Evolutionary conservation across 2,888 invertebrate species (phyloP).

Genomic region (Isotomurus palustris): DNA sequence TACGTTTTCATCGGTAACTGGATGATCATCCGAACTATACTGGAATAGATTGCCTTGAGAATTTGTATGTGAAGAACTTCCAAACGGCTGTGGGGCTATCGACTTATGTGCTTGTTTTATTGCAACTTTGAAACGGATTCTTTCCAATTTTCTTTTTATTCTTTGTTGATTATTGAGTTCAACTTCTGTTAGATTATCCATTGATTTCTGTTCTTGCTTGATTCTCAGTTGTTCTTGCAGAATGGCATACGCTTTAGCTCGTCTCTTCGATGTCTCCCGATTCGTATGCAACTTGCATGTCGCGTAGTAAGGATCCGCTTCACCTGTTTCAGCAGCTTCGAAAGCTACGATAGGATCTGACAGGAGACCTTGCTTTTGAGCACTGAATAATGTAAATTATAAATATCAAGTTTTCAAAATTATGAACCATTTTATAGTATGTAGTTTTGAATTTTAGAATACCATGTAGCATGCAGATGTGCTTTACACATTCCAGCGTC

Average conservation of each 20-base stretch:
- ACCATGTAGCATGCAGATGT: slow-evolving; percentile 97
- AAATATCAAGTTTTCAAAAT: slow-evolving; percentile 44
- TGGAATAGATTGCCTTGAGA: no score
- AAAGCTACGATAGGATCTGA: slow-evolving; percentile 64
- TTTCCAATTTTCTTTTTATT: slow-evolving; percentile 73
- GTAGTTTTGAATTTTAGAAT: slow-evolving; percentile 38
- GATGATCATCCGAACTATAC: no score
- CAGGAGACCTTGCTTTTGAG: slow-evolving; percentile 85
- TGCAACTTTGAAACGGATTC: slow-evolving; percentile 67
- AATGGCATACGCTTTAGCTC: slow-evolving; percentile 29
- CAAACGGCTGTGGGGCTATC: no score
- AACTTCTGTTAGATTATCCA: slow-evolving; percentile 22
- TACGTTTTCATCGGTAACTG: no score
- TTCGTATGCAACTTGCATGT: slow-evolving; percentile 95
- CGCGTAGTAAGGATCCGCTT: slow-evolving; percentile 95
- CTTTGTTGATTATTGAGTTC: slow-evolving; percentile 50
- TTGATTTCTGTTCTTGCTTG: slow-evolving; percentile 30
- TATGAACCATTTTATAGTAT: slow-evolving; percentile 5
- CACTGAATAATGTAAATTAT: no score
- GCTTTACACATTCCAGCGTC: slow-evolving; percentile 98
- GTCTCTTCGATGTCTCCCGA: slow-evolving; percentile 66
- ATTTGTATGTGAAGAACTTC: no score
- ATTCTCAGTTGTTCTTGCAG: slow-evolving; percentile 42
- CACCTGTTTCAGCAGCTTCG: slow-evolving; percentile 54
- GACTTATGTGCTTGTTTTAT: slow-evolving; percentile 24